Conservation (phyloP, 2,113 vertebrate species). For the Scomber colias region DNA sequence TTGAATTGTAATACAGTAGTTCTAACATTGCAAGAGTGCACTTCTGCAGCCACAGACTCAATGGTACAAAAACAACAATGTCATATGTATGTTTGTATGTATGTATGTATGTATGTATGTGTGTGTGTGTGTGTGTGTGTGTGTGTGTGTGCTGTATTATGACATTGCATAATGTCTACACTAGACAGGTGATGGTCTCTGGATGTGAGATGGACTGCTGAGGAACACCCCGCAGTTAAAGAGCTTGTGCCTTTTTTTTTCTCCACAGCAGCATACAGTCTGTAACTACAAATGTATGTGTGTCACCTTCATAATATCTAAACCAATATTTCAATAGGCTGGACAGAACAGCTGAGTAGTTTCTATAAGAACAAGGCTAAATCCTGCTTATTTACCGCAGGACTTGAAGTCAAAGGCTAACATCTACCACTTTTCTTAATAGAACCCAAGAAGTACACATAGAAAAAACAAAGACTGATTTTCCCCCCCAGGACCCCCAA, state of each 20-base stretch:
- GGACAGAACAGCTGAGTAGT: conserved; percentile 61
- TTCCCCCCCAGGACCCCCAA: conserved; percentile 18
- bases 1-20: conserved; percentile 74
- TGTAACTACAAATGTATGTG: conserved; percentile 53
- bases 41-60: conserved; percentile 60
- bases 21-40: conserved; percentile 69
- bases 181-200: conserved; percentile 57
- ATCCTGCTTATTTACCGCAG: conserved; percentile 72
- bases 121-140: conserved; percentile 17
- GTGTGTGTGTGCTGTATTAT: conserved; percentile 50
- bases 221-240: conserved; percentile 60
- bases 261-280: conserved; percentile 68
- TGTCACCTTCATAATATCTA: conserved; percentile 52
- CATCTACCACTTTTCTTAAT: conserved; percentile 64
- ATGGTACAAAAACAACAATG: conserved; percentile 23
- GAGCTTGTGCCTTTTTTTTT: conserved; percentile 70
- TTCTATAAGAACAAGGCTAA: conserved; percentile 74
- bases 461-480: conserved; percentile 57
- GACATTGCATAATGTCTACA: conserved; percentile 74
- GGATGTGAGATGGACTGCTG: conserved; percentile 38
- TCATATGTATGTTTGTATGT: neutral
- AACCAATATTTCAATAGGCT: conserved; percentile 55
- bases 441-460: conserved; percentile 49
- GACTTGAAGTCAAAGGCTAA: conserved; percentile 75
- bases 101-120: conserved; percentile 16